Base-by-base conservation (phyloP, 2,113 vertebrate genomes). In the Mesocricetus auratus region DNA sequence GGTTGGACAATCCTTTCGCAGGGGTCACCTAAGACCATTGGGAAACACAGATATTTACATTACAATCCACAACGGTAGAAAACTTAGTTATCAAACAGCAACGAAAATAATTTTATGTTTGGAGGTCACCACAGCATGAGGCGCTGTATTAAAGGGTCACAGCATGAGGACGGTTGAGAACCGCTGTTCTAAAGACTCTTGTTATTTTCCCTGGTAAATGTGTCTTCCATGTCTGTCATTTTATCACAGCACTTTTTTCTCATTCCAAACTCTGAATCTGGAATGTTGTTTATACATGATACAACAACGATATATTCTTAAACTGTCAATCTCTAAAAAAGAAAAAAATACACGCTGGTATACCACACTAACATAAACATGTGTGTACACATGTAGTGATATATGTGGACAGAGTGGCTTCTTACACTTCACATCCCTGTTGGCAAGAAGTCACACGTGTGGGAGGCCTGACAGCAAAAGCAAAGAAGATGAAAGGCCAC, bases 401-500 rank as follows among this genome's bases (percentile, higher is more conserved):
- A 5, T 69, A 5, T 60, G 31, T 68, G 50, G 24, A 5, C 2
- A 68, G 42, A 36, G 3, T 3, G 12, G 53, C 71, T 42, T 88
- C 83, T 79, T 62, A 16, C 13, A 29, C 22, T 78, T n/a, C 50
- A 36, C 50, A 69, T 73, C 17, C 82, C 7, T 10, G 3, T 36
- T 29, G 31, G 42, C 4, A 21, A 10, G 89, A 86, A 33, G 47
- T 68, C 24, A 85, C 64, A 42, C 8, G 4, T 56, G 94, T 60
- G 86, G 90, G 75, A 75, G 88, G 88, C 53, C 29, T 24, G 79
- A 78, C 90, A 69, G 75, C 50, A 42, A 39, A 90, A 39, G 66
- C 95, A 89, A 86, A 89, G 9, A 78, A 71, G 75, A 77, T 64
- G 92, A 79, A 94, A 95, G 75, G 21, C 17, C 5, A 58, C 45